Percentiles rank a stretch among this genome's conserved stretches.
Conservation (phyloP, 2,113 vertebrate species). For the Ranitomeya variabilis region DNA sequence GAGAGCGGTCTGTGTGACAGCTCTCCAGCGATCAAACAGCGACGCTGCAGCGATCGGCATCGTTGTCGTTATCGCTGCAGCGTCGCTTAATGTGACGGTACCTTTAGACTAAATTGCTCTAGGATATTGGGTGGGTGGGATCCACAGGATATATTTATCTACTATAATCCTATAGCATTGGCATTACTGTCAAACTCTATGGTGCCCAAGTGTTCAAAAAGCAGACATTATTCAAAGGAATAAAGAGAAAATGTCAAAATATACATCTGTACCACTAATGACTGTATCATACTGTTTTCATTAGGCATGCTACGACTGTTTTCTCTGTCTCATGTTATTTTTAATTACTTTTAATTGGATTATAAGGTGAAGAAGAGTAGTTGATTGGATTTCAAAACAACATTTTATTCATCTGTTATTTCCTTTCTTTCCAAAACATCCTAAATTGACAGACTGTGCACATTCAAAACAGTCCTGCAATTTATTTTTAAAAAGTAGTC, state of each 20-base stretch:
- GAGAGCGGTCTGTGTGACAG: too few species aligned
- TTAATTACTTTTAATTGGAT: background rate
- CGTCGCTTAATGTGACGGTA: too few species aligned
- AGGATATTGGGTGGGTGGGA: slow-evolving; percentile 4
- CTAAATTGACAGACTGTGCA: background rate
- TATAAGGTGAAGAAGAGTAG: background rate
- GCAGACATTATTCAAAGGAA: background rate
- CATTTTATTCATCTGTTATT: background rate
- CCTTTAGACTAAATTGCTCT: background rate
- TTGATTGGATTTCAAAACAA: background rate
- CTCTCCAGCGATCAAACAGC: too few species aligned
- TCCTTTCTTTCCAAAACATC: background rate
- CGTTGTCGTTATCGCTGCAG: too few species aligned
- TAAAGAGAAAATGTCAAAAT: background rate
- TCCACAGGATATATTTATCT: slow-evolving; percentile 25
- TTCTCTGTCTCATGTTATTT: background rate
- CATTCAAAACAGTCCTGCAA: background rate
- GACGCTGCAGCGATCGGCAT: too few species aligned
- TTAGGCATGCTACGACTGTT: background rate
- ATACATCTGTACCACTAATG: background rate
- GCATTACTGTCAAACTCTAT: background rate
- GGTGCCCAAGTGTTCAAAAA: background rate
- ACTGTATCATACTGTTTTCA: background rate
- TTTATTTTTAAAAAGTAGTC: background rate
- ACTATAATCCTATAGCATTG: background rate